phyloP scores from a whole-genome alignment of 2,113 vertebrate genomes.

The Gobius niger region DNA sequence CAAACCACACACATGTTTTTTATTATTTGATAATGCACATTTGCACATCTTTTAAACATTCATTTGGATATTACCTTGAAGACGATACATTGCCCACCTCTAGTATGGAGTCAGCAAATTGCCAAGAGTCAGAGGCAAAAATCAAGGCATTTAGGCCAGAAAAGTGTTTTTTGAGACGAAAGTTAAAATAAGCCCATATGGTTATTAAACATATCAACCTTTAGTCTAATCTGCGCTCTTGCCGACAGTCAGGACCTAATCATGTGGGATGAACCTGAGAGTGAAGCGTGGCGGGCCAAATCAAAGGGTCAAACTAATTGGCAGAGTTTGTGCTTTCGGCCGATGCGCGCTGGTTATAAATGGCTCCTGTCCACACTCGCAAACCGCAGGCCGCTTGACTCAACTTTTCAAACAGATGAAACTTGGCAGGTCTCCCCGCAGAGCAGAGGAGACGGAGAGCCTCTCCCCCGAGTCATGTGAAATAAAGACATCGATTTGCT shows the following conservation, averaged over 20 bases:
- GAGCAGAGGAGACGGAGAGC: not conserved
- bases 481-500: slow-evolving; percentile 22
- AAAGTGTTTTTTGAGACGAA: too few species aligned
- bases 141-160: too few species aligned
- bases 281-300: slow-evolving; percentile 2
- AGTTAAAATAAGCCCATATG: too few species aligned
- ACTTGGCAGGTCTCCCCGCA: slow-evolving; percentile 9
- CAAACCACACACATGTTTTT: too few species aligned
- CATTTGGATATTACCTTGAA: too few species aligned
- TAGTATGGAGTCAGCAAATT: too few species aligned
- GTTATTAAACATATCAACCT: too few species aligned
- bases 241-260: slow-evolving; percentile 25
- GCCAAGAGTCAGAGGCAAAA: too few species aligned
- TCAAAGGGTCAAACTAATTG: slow-evolving; percentile 21
- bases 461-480: not conserved
- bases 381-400: not conserved
- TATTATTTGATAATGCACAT: too few species aligned
- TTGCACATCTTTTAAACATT: too few species aligned
- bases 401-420: not conserved
- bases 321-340: slow-evolving; percentile 1
- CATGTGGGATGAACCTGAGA: slow-evolving; percentile 9
- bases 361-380: not conserved
- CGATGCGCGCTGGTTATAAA: slow-evolving; percentile 16
- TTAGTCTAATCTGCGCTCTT: not conserved
- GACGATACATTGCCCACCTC: too few species aligned